Conservation (phyloP, 2,888 invertebrate species). For the Dyspetes luteomarginatus region DNA sequence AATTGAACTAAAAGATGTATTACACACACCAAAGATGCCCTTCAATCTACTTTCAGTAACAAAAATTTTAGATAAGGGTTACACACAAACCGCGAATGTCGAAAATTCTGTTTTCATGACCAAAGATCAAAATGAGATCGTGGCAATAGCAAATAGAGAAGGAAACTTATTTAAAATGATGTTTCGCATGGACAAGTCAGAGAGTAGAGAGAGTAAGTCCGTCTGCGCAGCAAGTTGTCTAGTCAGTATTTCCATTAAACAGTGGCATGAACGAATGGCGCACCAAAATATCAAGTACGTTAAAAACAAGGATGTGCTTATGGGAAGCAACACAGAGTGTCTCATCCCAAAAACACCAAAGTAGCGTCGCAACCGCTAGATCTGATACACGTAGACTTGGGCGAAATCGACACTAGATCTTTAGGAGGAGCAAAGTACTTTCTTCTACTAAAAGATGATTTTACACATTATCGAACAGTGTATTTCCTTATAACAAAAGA, state of each 20-base stretch:
- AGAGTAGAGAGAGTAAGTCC: conserved; percentile 37
- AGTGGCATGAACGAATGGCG: conserved; percentile 73
- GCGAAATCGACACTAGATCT: conserved; percentile 71
- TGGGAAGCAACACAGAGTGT: conserved; percentile 71
- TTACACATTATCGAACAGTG: conserved; percentile 69
- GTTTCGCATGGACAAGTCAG: conserved; percentile 63
- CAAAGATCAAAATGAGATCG: conserved; percentile 52
- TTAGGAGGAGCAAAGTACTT: conserved; percentile 74
- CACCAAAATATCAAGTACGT: conserved; percentile 72
- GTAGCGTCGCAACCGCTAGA: conserved; percentile 68
- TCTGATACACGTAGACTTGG: conserved; percentile 72
- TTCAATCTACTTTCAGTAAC: conserved; percentile 72
- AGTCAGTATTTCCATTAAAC: conserved; percentile 66
- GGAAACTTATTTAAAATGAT: conserved; percentile 68
- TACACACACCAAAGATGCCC: conserved; percentile 64
- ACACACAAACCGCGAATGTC: conserved; percentile 66
- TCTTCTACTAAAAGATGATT: conserved; percentile 72
- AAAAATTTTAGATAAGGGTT: conserved; percentile 70
- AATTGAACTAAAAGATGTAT: conserved; percentile 62
- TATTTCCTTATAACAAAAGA: conserved; percentile 73
- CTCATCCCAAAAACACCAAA: conserved; percentile 69
- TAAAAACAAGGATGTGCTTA: conserved; percentile 67
- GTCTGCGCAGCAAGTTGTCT: conserved; percentile 43
- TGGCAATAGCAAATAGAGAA: conserved; percentile 62
- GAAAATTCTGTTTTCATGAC: conserved; percentile 66